Base-by-base conservation (phyloP, 2,888 invertebrate genomes). In the Ariolimax columbianus region DNA sequence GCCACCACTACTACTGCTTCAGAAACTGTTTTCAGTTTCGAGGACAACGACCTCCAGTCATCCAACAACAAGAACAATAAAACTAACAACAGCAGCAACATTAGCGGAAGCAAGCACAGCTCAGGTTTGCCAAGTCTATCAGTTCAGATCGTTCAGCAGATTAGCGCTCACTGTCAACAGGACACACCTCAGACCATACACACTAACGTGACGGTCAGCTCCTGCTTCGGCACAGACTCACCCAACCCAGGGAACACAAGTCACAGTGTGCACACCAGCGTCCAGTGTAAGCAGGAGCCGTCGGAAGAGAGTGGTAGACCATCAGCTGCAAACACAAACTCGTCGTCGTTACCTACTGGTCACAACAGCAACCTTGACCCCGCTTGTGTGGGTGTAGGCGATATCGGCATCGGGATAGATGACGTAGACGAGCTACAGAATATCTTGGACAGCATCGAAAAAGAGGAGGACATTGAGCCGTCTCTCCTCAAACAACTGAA, bases 151-250 rank as follows among this genome's bases (percentile, higher is more conserved):
- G 97, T 98, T 40, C 98, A 98, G 94, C 91, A 92, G 87, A 97
- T 97, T 93, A 97, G 97, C 88, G 72, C 84, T 33, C 84, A 80
- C 70, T 75, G 80, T n/a, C 88, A 85, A 82, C 97, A 97, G 75
- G 97, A 97, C 93, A 97, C 97, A 93, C 97, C 97, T 81, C 97
- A 97, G 93, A 97, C 97, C 94, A 97, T 97, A 97, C 92, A 92
- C 83, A 97, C 98, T 89, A 97, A 97, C 95, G 97, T 98, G 85
- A 98, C 97, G 81, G 97, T 98, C 88, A 98, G 97, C 83, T 91
- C 92, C 94, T 87, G 86, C 75, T 88, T 88, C 82, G 73, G 82
- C 77, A 51, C 79, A 59, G 89, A 84, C 36, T 72, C 78, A 0
- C 55, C 78, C 23, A 63, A 84, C 36, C 19, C 55, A 36, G 79